Evolutionary conservation across 2,113 vertebrate genomes (phyloP), one percentile per base, ranked within the genome.

Genomic region (Empidonax alnorum): DNA sequence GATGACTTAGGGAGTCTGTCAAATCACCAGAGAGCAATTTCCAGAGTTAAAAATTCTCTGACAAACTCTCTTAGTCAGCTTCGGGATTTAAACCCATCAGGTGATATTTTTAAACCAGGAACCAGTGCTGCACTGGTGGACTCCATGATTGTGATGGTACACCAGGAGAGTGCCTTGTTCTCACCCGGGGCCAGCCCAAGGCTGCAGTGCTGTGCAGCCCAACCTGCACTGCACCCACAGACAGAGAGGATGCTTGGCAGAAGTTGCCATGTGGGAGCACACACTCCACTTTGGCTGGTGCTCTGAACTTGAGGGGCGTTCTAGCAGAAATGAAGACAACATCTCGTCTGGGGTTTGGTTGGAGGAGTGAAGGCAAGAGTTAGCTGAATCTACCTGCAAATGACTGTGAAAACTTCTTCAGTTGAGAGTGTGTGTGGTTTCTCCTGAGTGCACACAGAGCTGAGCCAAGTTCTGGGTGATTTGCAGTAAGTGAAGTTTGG

Each of bases 261-360:
- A 2, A 73, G 4, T 1, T 2, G 0, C 52, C 1, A 0, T 49
- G 68, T 25, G 59, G 59, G 63, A 83, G 4, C 16, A 18, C 0
- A 2, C 25, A 5, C 46, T 53, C 49, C 31, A 20, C 41, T 11
- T 3, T 67, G 44, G 33, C 35, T 49, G 66, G 10, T 71, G 33
- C 39, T 81, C 69, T 72, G 68, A 84, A 35, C 58, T 52, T 10
- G 17, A 59, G 50, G 62, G 28, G 50, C 71, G 10, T 20, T 84
- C 17, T 35, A 44, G 39, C 37, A 67, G 56, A 42, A 94, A 58
- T 50, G 13, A 76, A 69, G 84, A 53, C 41, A 66, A 37, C 5
- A 47, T 82, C 30, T 39, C 52, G 2, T 53, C 42, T 69, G 71
- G 30, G 62, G 5, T 53, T 84, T 87, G 56, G 10, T 22, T 83